Evolutionary conservation across 2,113 vertebrate species (phyloP).

Genomic region (Peromyscus maniculatus): DNA sequence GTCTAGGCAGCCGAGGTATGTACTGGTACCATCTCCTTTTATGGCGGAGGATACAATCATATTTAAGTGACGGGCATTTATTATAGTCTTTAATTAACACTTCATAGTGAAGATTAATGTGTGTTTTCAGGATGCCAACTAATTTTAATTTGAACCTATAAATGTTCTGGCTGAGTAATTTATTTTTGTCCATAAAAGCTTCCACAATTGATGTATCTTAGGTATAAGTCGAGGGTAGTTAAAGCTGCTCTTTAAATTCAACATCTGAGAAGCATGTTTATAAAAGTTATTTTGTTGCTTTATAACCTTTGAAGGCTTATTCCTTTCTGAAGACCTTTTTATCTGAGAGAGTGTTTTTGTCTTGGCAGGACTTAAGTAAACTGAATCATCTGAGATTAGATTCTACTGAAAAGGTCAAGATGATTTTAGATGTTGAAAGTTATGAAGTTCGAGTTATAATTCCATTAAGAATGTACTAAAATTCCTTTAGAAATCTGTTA

Average conservation of each 20-base stretch:
- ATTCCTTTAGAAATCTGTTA: slow-evolving; percentile 5
- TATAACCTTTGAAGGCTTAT: slow-evolving; percentile 23
- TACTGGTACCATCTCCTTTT: not conserved
- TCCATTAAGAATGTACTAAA: slow-evolving; percentile 50
- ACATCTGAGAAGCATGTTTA: slow-evolving; percentile 37
- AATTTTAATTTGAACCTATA: slow-evolving; percentile 46
- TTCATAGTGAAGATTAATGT: not conserved
- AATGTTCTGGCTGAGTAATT: slow-evolving; percentile 47
- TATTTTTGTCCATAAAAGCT: not conserved
- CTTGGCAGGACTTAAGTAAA: slow-evolving; percentile 46
- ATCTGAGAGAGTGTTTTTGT: not conserved
- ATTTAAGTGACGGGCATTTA: not conserved
- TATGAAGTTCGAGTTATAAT: slow-evolving; percentile 38
- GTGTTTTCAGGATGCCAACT: not conserved
- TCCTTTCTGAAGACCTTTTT: slow-evolving; percentile 8
- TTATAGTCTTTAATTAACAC: slow-evolving; percentile 12
- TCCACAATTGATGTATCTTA: not conserved
- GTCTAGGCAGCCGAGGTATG: not conserved
- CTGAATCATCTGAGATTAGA: slow-evolving; percentile 49
- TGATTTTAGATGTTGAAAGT: slow-evolving; percentile 56
- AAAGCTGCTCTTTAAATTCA: slow-evolving; percentile 45
- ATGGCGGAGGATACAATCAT: not conserved
- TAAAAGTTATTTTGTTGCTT: slow-evolving; percentile 43
- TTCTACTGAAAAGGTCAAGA: slow-evolving; percentile 57
- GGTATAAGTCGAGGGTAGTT: slow-evolving; percentile 16